Conservation (phyloP, 2,888 invertebrate genomes). For the Chloroclystis v-ata region DNA sequence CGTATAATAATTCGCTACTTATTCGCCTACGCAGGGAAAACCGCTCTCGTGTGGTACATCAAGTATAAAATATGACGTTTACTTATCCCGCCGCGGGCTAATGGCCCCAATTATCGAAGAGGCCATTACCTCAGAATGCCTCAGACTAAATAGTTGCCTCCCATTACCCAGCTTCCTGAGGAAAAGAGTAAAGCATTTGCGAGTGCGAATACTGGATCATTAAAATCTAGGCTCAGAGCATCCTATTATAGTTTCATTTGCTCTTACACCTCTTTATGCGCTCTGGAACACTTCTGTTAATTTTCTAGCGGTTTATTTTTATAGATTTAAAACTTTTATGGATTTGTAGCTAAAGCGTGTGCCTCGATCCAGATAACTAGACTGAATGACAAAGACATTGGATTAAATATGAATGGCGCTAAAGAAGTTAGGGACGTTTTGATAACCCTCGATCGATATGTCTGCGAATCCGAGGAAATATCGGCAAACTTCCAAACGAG, state of each 20-base stretch:
- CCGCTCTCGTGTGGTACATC: slow-evolving; percentile 29
- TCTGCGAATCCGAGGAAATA: slow-evolving; percentile 41
- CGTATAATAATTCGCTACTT: no score
- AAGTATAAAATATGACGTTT: no score
- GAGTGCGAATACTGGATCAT: slow-evolving; percentile 29
- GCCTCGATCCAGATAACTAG: no score
- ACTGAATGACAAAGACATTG: slow-evolving; percentile 1
- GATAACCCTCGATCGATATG: slow-evolving; percentile 21
- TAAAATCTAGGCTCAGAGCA: slow-evolving; percentile 26
- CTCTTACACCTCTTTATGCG: background rate
- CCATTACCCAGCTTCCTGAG: slow-evolving; percentile 37
- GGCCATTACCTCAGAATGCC: slow-evolving; percentile 62
- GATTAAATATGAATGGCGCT: slow-evolving; percentile 5
- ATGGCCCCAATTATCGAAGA: slow-evolving; percentile 68
- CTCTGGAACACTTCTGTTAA: background rate
- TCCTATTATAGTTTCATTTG: slow-evolving; percentile 20
- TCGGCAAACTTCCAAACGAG: slow-evolving; percentile 49
- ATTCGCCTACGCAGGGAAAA: no score
- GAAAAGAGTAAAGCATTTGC: slow-evolving; percentile 38
- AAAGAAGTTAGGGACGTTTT: slow-evolving; percentile 6
- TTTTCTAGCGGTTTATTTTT: no score
- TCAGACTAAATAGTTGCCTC: slow-evolving; percentile 21
- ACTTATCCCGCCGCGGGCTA: slow-evolving; percentile 55
- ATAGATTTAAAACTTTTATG: no score
- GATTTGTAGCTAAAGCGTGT: no score